Conservation (phyloP, 2,888 invertebrate species). For the Nematopogon swammerdamellus region DNA sequence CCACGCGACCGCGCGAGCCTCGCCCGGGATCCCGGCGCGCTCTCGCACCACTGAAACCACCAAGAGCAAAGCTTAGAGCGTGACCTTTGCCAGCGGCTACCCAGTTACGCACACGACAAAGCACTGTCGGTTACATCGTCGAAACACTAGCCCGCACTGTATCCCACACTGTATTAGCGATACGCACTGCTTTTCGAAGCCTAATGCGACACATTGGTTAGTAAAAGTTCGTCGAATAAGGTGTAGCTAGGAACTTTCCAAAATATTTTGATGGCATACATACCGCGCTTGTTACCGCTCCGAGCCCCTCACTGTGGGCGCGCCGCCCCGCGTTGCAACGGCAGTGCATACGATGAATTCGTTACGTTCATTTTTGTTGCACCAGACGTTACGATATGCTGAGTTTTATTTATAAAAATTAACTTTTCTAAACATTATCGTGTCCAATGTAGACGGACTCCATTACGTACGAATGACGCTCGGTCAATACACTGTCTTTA, state of each 20-base stretch:
- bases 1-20: constrained; percentile 20
- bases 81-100: constrained; percentile 54
- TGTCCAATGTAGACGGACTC: constrained; percentile 41
- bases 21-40: constrained; percentile 9
- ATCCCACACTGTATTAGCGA: too few relatives aligned
- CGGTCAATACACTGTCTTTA: constrained; percentile 41
- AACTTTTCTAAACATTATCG: background rate
- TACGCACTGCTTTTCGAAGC: too few relatives aligned
- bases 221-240: too few relatives aligned
- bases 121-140: constrained; percentile 16
- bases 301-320: background rate
- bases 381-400: background rate
- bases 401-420: background rate
- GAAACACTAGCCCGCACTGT: too few relatives aligned
- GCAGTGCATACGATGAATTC: background rate
- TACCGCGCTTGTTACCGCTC: constrained; percentile 23
- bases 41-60: constrained; percentile 35
- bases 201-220: too few relatives aligned
- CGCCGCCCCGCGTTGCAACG: background rate
- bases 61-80: constrained; percentile 38
- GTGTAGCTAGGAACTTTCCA: constrained; percentile 36
- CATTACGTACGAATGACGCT: constrained; percentile 67
- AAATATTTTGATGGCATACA: constrained; percentile 59
- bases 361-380: background rate
- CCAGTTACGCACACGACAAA: constrained; percentile 55